Evolutionary conservation across 1,140 invertebrate species (phyloP).

Genomic region (Trachymyrmex septentrionalis): DNA sequence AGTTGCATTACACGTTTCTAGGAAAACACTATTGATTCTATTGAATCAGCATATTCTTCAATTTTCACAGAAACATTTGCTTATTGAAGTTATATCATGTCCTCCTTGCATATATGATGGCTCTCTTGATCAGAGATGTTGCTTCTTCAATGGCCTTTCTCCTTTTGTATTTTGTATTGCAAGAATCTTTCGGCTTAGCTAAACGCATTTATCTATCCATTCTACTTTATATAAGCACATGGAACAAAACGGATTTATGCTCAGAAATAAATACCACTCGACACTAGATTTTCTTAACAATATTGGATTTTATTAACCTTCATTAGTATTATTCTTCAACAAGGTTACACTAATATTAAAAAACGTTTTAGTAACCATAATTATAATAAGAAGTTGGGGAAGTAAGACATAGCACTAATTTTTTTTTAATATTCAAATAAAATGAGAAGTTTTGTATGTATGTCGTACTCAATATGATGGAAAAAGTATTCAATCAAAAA

Average conservation of each 20-base stretch:
- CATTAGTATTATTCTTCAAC: neutral
- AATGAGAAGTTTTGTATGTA: constrained; percentile 7
- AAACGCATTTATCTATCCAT: neutral
- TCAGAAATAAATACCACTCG: neutral
- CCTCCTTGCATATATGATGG: neutral
- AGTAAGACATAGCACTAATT: neutral
- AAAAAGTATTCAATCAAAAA: neutral
- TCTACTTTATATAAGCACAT: neutral
- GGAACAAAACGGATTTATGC: neutral
- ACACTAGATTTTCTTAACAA: neutral
- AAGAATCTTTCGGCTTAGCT: constrained; percentile 18
- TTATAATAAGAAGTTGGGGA: neutral
- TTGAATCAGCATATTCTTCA: constrained; percentile 12
- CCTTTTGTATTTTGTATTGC: constrained; percentile 19
- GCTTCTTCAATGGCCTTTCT: constrained; percentile 35
- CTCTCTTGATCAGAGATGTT: constrained; percentile 30
- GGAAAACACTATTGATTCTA: constrained; percentile 16
- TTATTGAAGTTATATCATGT: constrained; percentile 21
- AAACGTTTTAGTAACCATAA: neutral
- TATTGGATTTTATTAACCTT: constrained; percentile 1
- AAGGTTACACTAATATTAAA: neutral
- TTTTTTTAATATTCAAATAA: neutral
- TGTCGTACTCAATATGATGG: neutral
- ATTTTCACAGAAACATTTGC: constrained; percentile 11
- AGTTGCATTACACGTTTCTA: constrained; percentile 5